Evolutionary conservation across 1,140 invertebrate species (phyloP).

Genomic region (Kradibia gibbosae): DNA sequence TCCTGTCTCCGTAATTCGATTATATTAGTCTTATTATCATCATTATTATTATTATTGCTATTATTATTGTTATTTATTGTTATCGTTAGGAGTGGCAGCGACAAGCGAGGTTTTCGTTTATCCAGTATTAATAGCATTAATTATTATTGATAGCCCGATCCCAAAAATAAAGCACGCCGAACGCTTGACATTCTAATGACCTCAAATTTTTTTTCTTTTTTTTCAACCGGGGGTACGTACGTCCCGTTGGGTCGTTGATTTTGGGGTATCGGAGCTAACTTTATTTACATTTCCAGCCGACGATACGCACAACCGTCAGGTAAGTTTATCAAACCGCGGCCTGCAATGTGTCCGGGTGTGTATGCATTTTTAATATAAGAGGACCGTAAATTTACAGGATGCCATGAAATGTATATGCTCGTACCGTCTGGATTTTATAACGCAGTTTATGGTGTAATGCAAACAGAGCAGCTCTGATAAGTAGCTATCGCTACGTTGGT

Average conservation of each 20-base stretch:
- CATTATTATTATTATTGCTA: too few species aligned
- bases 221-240: too few species aligned
- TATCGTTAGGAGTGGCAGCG: too few species aligned
- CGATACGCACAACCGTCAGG: conserved; percentile 56
- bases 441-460: conserved; percentile 66
- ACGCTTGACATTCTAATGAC: neutral
- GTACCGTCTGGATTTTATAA: conserved; percentile 68
- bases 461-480: conserved; percentile 69
- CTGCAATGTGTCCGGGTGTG: conserved; percentile 52
- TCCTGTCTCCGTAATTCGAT: too few species aligned
- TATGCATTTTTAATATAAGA: conserved; percentile 66
- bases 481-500: conserved; percentile 68
- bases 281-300: conserved; percentile 37
- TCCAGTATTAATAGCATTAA: too few species aligned
- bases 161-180: neutral
- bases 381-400: conserved; percentile 65
- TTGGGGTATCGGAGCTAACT: conserved; percentile 44
- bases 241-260: conserved; percentile 27
- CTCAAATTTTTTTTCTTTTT: conserved; percentile 13
- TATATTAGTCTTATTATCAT: too few species aligned
- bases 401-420: conserved; percentile 58
- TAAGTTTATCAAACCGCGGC: conserved; percentile 59
- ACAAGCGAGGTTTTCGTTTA: too few species aligned
- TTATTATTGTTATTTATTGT: too few species aligned
- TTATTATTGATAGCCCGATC: too few species aligned